A percentile compares a stretch with the other conserved stretches of the same genome.
phyloP scores from a whole-genome alignment of 1,140 invertebrate genomes.

The Pogonomyrmex californicus region DNA sequence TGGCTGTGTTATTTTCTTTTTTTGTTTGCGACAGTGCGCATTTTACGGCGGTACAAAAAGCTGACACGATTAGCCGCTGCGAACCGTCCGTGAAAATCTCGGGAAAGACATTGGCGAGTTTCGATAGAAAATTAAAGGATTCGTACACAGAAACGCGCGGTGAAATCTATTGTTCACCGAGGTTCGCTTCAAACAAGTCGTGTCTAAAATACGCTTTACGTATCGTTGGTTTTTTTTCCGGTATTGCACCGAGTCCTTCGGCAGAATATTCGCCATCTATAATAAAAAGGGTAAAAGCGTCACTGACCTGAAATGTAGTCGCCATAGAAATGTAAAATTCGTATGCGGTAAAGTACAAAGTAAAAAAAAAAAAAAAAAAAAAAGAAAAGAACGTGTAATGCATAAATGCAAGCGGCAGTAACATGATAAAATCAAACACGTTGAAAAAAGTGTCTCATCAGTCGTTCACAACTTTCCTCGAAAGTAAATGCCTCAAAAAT shows the following conservation, averaged over 20 bases:
- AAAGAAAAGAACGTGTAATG: neutral
- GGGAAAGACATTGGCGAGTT: neutral
- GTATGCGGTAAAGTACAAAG: constrained; percentile 9
- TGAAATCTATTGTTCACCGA: neutral
- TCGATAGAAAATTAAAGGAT: constrained; percentile 1
- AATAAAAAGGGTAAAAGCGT: constrained; percentile 7
- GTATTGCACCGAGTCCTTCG: neutral
- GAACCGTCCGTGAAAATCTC: constrained; percentile 27
- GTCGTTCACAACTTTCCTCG: neutral
- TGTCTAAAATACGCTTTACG: constrained; percentile 8
- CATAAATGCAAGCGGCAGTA: constrained; percentile 55
- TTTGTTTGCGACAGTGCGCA: neutral
- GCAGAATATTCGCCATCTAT: neutral
- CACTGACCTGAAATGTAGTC: neutral
- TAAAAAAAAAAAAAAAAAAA: constrained; percentile 12
- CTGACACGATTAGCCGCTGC: constrained; percentile 41
- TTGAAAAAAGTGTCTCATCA: neutral
- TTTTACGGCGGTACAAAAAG: constrained; percentile 25
- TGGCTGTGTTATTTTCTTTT: too few relatives aligned
- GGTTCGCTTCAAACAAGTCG: neutral
- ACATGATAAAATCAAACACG: neutral
- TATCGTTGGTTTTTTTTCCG: neutral
- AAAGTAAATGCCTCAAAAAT: constrained; percentile 23
- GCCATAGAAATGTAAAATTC: constrained; percentile 34
- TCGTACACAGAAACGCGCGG: neutral